Conservation (phyloP, 2,113 vertebrate genomes). For the Girardinichthys multiradiatus region DNA sequence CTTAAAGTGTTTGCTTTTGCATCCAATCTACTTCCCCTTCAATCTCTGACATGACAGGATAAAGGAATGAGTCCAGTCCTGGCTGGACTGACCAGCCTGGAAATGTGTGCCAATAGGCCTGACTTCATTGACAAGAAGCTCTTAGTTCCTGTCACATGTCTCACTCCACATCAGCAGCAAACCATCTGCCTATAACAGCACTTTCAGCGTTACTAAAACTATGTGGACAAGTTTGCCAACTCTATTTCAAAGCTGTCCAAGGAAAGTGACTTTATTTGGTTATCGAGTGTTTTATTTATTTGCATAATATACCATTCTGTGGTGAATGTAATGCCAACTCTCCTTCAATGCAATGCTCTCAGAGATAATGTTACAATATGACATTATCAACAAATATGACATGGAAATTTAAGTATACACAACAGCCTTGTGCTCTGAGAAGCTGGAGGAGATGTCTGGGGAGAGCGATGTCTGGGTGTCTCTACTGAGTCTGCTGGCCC, state of each 20-base stretch:
- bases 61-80: not conserved
- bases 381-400: not conserved
- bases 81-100: not conserved
- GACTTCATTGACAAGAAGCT: constrained; percentile 9
- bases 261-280: not conserved
- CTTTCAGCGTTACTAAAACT: not conserved
- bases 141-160: not conserved
- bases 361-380: not conserved
- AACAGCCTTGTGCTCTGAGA: too few species aligned
- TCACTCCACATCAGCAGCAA: not conserved
- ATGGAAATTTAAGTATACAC: not conserved
- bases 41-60: not conserved
- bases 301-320: not conserved
- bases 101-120: not conserved
- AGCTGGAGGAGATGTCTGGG: too few species aligned
- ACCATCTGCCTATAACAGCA: constrained; percentile 3
- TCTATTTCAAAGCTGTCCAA: not conserved
- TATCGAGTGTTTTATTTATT: constrained; percentile 9
- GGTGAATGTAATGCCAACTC: not conserved
- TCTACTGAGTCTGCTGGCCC: too few species aligned
- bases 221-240: not conserved
- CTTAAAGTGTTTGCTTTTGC: constrained; percentile 19
- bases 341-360: not conserved
- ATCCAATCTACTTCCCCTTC: constrained; percentile 13
- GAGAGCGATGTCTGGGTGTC: too few species aligned